These are phyloP conservation scores for Urechis unicinctus DNA, from an alignment of 2,888 invertebrate genomes.

Conservation along the genomic window DNA sequence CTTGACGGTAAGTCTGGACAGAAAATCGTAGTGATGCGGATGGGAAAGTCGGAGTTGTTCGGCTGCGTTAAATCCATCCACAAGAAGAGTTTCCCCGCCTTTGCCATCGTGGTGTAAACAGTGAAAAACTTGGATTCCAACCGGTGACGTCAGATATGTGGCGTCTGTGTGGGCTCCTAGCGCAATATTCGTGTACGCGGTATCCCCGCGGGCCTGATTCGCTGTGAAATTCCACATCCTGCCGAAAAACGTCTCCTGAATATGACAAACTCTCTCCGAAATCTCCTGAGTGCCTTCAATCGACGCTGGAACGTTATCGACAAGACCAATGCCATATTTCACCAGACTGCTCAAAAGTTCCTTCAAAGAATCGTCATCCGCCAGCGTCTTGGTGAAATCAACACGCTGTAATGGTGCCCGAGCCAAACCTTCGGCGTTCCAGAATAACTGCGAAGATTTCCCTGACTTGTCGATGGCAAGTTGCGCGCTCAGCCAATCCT, in stretches of 20 bases:
- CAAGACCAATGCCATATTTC: slow-evolving; percentile 26
- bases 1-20: slow-evolving; percentile 57
- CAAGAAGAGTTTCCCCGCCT: slow-evolving; percentile 69
- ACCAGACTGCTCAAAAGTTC: slow-evolving; percentile 21
- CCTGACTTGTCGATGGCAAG: neutral
- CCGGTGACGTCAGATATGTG: slow-evolving; percentile 70
- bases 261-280: slow-evolving; percentile 55
- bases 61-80: slow-evolving; percentile 69
- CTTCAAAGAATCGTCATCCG: neutral
- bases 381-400: slow-evolving; percentile 5
- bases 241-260: slow-evolving; percentile 63
- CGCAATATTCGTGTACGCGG: slow-evolving; percentile 65
- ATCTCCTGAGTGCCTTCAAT: slow-evolving; percentile 56
- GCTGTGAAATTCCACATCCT: slow-evolving; percentile 66
- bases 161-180: slow-evolving; percentile 72
- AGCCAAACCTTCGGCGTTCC: slow-evolving; percentile 19
- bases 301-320: slow-evolving; percentile 18
- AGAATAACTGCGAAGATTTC: slow-evolving; percentile 8
- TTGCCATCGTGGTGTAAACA: slow-evolving; percentile 52
- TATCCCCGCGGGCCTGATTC: slow-evolving; percentile 60
- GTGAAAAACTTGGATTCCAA: slow-evolving; percentile 61
- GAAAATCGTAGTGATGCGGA: slow-evolving; percentile 51
- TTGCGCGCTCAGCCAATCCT: slow-evolving; percentile 23
- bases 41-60: slow-evolving; percentile 55
- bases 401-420: slow-evolving; percentile 14